A percentile compares a stretch with the other conserved stretches of the same genome.
These are phyloP conservation scores for Drosophila anceps DNA, from an alignment of 2,888 invertebrate genomes.

Conservation along the genomic window DNA sequence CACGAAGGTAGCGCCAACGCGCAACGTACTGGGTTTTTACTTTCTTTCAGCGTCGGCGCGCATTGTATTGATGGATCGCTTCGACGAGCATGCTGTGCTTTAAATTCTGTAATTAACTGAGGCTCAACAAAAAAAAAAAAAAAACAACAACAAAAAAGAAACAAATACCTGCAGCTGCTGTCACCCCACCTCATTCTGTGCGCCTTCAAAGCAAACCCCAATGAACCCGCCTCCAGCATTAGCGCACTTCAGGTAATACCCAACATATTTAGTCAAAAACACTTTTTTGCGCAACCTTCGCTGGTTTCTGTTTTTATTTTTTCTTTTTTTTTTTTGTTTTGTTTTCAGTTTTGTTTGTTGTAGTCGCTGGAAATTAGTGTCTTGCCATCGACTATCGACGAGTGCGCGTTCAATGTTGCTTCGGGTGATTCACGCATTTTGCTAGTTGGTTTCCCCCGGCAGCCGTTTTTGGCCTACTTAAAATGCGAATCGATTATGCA, in stretches of 20 bases:
- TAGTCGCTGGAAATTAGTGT: conserved; percentile 26
- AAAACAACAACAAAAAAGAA: background rate
- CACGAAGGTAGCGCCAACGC: conserved; percentile 47
- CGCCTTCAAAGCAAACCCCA: conserved; percentile 28
- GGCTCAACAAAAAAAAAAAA: background rate
- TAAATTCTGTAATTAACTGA: conserved; percentile 51
- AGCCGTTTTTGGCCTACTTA: conserved; percentile 65
- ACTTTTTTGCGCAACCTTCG: conserved; percentile 67
- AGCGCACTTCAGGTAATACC: conserved; percentile 62
- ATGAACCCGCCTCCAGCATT: conserved; percentile 47
- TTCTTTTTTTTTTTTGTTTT: conserved; percentile 7
- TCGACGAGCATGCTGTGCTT: conserved; percentile 33
- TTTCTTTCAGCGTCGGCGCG: conserved; percentile 48
- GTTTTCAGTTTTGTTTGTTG: conserved; percentile 14
- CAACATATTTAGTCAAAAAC: conserved; percentile 37
- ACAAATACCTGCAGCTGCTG: conserved; percentile 6
- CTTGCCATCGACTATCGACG: conserved; percentile 42
- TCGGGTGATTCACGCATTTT: conserved; percentile 55
- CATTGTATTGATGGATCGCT: conserved; percentile 41
- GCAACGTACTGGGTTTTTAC: conserved; percentile 50
- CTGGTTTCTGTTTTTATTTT: conserved; percentile 33
- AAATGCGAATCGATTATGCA: conserved; percentile 54
- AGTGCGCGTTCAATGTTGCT: conserved; percentile 46
- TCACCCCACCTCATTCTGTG: conserved; percentile 24
- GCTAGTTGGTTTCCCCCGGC: conserved; percentile 64